These are phyloP conservation scores for Ornithoptera alexandrae DNA, from an alignment of 2,888 invertebrate species.

Conservation along the genomic window DNA sequence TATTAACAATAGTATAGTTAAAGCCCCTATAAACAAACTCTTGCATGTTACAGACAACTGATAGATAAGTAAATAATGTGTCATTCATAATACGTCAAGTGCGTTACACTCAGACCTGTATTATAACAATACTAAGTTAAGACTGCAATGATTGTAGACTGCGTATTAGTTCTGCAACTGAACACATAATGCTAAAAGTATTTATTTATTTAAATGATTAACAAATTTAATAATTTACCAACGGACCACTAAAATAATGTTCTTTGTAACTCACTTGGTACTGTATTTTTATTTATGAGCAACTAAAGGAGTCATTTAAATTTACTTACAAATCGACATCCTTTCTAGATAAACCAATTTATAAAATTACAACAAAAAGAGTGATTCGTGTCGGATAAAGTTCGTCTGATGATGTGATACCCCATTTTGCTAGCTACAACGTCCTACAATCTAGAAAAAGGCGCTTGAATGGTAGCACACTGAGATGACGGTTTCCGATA, in stretches of 20 bases:
- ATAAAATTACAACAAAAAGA: too few species aligned
- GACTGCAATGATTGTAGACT: slow-evolving; percentile 10
- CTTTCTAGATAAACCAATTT: too few species aligned
- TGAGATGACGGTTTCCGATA: too few species aligned
- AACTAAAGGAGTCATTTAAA: too few species aligned
- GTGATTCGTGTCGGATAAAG: too few species aligned
- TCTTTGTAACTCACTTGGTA: neutral
- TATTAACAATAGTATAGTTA: neutral
- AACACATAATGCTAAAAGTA: neutral
- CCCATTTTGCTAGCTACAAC: too few species aligned
- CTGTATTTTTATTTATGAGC: too few species aligned
- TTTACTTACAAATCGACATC: too few species aligned
- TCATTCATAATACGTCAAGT: slow-evolving; percentile 22
- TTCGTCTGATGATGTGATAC: too few species aligned
- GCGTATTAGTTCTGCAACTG: neutral
- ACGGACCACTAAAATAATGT: neutral
- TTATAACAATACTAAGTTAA: slow-evolving; percentile 1
- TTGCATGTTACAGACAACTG: slow-evolving; percentile 9
- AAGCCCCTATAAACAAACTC: slow-evolving; percentile 14
- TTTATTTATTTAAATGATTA: neutral
- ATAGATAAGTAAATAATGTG: slow-evolving; percentile 21
- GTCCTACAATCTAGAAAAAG: too few species aligned
- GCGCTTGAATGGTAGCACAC: too few species aligned
- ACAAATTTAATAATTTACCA: neutral
- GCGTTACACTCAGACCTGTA: slow-evolving; percentile 21